phyloP scores from a whole-genome alignment of 2,888 invertebrate species.

The Rugalucina vietnamica region DNA sequence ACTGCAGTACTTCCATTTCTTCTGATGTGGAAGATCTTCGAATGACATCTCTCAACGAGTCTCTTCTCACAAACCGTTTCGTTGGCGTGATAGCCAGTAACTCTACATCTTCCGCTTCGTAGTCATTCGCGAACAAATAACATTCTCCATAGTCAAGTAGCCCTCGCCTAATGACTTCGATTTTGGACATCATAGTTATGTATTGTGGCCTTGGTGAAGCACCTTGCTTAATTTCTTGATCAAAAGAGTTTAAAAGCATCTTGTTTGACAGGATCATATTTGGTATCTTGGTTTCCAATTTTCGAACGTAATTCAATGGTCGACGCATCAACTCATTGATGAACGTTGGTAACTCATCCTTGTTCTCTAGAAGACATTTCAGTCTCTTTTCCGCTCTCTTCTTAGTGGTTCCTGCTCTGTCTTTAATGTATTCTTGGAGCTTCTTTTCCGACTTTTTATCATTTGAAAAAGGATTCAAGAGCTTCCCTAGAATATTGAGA shows the following conservation, averaged over 20 bases:
- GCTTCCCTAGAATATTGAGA: constrained; percentile 20
- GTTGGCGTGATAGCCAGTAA: background rate
- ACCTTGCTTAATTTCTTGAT: constrained; percentile 58
- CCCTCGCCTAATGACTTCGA: constrained; percentile 65
- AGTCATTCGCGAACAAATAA: constrained; percentile 64
- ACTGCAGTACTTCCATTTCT: constrained; percentile 1
- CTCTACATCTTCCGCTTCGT: constrained; percentile 59
- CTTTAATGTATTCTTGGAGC: constrained; percentile 42
- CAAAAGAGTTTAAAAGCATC: constrained; percentile 66
- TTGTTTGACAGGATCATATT: constrained; percentile 70
- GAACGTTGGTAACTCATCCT: constrained; percentile 51
- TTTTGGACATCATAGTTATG: constrained; percentile 57
- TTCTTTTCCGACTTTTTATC: constrained; percentile 46
- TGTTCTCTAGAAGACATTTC: constrained; percentile 45
- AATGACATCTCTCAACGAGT: background rate
- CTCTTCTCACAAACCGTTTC: background rate
- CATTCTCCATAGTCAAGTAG: constrained; percentile 63
- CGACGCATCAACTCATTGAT: constrained; percentile 54
- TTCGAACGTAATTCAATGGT: constrained; percentile 54
- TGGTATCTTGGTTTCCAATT: constrained; percentile 62
- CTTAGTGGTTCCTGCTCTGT: constrained; percentile 50
- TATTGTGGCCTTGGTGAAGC: constrained; percentile 55
- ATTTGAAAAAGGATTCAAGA: background rate
- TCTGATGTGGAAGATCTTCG: background rate
- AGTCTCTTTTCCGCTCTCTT: constrained; percentile 57